Base-by-base conservation (phyloP, 2,797 vertebrate genomes). In the Todus mexicanus region DNA sequence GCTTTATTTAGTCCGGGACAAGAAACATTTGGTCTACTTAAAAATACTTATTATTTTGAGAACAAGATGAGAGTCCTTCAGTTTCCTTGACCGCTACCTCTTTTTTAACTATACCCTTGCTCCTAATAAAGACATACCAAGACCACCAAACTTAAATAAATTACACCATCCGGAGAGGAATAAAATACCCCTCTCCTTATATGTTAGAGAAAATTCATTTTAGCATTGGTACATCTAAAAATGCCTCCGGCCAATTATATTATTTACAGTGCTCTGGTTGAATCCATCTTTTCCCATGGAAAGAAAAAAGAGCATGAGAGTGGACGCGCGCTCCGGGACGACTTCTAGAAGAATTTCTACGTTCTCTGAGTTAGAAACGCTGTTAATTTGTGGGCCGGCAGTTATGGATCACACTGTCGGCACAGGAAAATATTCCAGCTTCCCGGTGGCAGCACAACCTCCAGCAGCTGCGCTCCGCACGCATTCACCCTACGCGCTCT, bases 11-110 rank as follows among this genome's bases (percentile, higher is more conserved):
- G 92, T 38, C 79, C 14, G 0, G 78, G 75, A 94, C 72, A 78
- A 94, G 93, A 94, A 96, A 95, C 89, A 77, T 4, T 57, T 51
- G 22, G 38, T 73, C 82, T 90, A 79, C 92, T 96, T 93, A 91
- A 92, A 96, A 90, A 94, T 86, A 92, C 82, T 89, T 81, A 54
- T 50, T 95, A 91, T 89, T 95, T 86, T 93, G 89, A 95, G 96
- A 94, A 91, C 89, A 63, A 82, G 47, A 89, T 11, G 42, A 74
- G 56, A 92, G 73, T 56, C 68, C 70, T 90, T 78, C 2, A 1
- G 72, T 94, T 93, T 92, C 48, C 75, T 64, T 92, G 82, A 93
- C 76, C 0, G 2, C 56, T 90, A 61, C 85, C 60, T 73, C 92
- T 51, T 86, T 91, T 91, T 89, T 10, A 78, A 73, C 90, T 71